A percentile compares a stretch with the other conserved stretches of the same genome.
Evolutionary conservation across 2,888 invertebrate species (phyloP).

Genomic region (Agriopis leucophaearia): DNA sequence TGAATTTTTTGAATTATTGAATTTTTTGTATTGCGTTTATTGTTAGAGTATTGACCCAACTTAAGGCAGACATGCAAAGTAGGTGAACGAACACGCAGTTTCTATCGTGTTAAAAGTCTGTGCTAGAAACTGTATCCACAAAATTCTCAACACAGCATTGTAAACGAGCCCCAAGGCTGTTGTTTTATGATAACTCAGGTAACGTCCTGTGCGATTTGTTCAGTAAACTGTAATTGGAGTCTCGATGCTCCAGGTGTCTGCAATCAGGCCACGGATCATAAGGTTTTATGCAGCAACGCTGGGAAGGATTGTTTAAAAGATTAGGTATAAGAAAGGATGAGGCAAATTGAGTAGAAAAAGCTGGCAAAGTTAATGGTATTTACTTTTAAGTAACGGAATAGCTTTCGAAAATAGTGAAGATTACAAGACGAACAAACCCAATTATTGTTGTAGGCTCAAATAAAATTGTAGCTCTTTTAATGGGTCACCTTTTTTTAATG

Average conservation of each 20-base stretch:
- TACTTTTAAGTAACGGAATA: constrained; percentile 1
- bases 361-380: constrained; percentile 10
- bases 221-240: constrained; percentile 47
- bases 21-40: no score
- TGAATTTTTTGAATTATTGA: no score
- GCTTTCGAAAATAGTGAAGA: not conserved
- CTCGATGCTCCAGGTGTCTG: constrained; percentile 45
- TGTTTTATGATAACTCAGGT: constrained; percentile 48
- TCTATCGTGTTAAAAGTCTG: no score
- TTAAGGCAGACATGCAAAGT: no score
- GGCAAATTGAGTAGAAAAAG: constrained; percentile 14
- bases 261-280: constrained; percentile 46
- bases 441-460: no score
- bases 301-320: constrained; percentile 28
- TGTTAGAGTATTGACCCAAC: no score
- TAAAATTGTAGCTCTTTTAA: no score
- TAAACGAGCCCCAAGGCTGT: constrained; percentile 27
- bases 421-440: no score
- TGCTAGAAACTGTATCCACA: not conserved
- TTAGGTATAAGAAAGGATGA: constrained; percentile 17
- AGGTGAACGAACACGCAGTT: no score
- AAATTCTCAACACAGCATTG: not conserved
- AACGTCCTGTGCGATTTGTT: constrained; percentile 43
- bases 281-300: constrained; percentile 44
- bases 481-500: no score